Conservation (phyloP, 2,113 vertebrate species). For the Dryoscopus gambensis region DNA sequence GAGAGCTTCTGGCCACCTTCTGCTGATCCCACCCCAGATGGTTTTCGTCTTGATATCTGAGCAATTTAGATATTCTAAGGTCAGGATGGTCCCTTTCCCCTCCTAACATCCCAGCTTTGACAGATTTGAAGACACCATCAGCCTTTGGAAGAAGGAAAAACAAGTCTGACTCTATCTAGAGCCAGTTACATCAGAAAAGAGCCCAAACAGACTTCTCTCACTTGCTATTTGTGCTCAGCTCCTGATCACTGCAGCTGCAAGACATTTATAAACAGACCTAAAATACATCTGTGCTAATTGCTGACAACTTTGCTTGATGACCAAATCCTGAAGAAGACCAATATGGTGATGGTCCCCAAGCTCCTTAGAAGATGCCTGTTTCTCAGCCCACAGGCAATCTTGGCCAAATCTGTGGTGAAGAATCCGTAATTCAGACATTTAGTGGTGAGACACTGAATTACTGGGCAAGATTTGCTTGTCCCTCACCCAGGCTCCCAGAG, state of each 20-base stretch:
- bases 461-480: not conserved
- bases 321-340: not conserved
- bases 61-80: not conserved
- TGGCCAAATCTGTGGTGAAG: not conserved
- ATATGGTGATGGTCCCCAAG: not conserved
- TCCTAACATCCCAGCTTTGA: not conserved
- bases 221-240: slow-evolving; percentile 19
- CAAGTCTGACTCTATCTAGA: not conserved
- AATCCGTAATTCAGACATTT: not conserved
- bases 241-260: slow-evolving; percentile 31
- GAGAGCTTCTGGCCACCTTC: not conserved
- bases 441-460: not conserved
- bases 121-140: not conserved
- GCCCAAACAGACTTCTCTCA: not conserved
- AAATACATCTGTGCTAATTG: slow-evolving; percentile 31
- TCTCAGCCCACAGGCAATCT: not conserved
- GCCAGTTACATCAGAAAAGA: not conserved
- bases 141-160: not conserved
- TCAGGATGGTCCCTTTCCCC: not conserved
- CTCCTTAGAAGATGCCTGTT: not conserved
- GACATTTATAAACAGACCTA: slow-evolving; percentile 29
- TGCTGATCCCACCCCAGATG: not conserved
- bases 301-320: not conserved
- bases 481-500: not conserved
- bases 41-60: not conserved